Conservation (phyloP, 2,113 vertebrate genomes). For the Excalfactoria chinensis region DNA sequence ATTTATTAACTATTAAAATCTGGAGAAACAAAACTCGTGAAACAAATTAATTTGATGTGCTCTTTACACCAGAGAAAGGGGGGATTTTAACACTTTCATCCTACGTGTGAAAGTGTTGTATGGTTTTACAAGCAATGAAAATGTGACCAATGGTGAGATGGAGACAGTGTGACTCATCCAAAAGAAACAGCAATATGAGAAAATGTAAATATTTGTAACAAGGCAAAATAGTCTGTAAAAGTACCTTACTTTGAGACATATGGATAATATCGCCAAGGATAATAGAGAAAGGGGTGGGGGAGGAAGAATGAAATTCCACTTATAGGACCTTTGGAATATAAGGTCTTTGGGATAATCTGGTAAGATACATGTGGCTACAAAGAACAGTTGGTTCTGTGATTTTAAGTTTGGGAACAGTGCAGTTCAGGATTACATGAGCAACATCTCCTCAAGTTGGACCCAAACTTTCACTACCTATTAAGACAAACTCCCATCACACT, state of each 20-base stretch:
- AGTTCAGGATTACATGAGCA: background rate
- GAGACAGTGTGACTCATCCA: background rate
- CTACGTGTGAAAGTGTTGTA: background rate
- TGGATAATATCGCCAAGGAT: background rate
- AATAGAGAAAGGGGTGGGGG: background rate
- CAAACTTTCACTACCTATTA: background rate
- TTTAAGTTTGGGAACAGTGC: background rate
- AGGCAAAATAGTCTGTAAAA: background rate
- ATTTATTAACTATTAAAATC: background rate
- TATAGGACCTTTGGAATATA: background rate
- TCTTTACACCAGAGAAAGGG: background rate
- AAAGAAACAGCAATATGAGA: background rate
- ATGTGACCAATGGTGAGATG: background rate
- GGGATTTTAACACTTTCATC: background rate
- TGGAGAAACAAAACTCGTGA: background rate
- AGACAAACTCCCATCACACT: background rate
- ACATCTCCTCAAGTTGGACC: background rate
- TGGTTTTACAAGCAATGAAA: background rate
- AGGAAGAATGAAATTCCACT: background rate
- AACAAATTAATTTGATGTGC: background rate
- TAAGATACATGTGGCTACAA: background rate
- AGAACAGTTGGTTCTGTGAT: background rate
- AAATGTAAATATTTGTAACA: conserved; percentile 30
- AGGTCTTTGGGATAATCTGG: background rate
- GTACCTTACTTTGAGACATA: background rate